phyloP scores from a whole-genome alignment of 2,113 vertebrate species.

The Empidonax alnorum region DNA sequence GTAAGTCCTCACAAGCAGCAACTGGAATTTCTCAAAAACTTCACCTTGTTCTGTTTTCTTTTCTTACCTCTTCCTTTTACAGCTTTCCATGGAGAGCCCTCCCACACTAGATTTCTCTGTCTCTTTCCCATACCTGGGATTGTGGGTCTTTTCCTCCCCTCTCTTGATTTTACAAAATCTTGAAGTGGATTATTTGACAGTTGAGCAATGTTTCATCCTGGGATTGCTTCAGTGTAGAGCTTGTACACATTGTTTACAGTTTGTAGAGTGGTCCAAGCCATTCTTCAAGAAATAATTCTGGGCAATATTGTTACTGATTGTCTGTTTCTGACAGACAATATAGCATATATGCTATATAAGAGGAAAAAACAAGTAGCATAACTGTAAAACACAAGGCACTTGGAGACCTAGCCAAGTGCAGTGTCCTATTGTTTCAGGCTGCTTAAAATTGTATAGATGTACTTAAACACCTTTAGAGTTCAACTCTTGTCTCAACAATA shows the following conservation, averaged over 20 bases:
- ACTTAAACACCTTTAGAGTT: neutral
- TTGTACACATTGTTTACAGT: neutral
- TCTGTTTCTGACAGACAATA: neutral
- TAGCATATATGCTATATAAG: neutral
- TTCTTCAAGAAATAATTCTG: constrained; percentile 9
- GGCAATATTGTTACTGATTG: constrained; percentile 12
- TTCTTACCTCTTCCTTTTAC: neutral
- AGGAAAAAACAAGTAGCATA: neutral
- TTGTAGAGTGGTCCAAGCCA: neutral
- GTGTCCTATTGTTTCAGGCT: neutral
- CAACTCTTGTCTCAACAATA: neutral
- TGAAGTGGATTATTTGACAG: neutral
- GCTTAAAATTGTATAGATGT: neutral
- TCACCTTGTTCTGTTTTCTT: neutral
- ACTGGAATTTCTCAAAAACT: neutral
- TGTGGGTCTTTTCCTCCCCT: neutral
- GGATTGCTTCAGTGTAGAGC: neutral
- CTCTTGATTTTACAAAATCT: neutral
- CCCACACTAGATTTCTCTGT: neutral
- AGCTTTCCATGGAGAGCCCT: neutral
- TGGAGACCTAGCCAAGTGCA: neutral
- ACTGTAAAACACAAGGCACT: constrained; percentile 9
- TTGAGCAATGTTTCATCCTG: constrained; percentile 4
- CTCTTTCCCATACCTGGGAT: neutral
- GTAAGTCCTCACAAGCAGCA: neutral